These are phyloP conservation scores for Drosophila nebulosa DNA, from an alignment of 1,140 invertebrate species.

Conservation along the genomic window DNA sequence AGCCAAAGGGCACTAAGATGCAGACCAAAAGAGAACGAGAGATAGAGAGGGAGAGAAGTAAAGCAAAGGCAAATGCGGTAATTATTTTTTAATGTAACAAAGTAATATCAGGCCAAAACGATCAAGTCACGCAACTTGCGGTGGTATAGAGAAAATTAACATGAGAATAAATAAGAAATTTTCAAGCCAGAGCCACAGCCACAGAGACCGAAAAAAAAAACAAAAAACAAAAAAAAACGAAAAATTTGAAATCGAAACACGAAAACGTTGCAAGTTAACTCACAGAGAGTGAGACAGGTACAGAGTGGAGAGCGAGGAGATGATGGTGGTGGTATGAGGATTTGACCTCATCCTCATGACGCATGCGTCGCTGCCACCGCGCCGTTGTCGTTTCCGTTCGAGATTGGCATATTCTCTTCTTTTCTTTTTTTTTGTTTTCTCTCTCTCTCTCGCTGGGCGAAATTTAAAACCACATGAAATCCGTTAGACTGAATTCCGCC, in stretches of 20 bases:
- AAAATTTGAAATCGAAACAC: conserved; percentile 65
- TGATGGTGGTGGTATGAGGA: conserved; percentile 19
- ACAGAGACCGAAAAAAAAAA: conserved; percentile 52
- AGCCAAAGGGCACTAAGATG: conserved; percentile 15
- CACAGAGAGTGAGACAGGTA: conserved; percentile 12
- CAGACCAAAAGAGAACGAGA: background rate
- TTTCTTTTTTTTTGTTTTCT: too few species aligned
- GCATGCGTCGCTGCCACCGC: conserved; percentile 21
- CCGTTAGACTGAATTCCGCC: conserved; percentile 28
- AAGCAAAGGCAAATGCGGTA: conserved; percentile 74
- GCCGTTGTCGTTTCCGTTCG: conserved; percentile 37
- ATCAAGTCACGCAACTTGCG: conserved; percentile 75
- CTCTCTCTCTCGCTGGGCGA: conserved; percentile 27
- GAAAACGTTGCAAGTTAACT: conserved; percentile 39
- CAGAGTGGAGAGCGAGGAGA: background rate
- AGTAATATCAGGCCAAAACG: conserved; percentile 80
- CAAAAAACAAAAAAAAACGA: too few species aligned
- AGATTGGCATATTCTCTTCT: conserved; percentile 36
- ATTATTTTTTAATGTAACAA: conserved; percentile 81
- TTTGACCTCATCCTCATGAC: conserved; percentile 40
- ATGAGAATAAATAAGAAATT: conserved; percentile 80
- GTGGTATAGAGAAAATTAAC: conserved; percentile 62
- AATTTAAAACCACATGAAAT: conserved; percentile 32
- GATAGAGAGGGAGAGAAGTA: conserved; percentile 6
- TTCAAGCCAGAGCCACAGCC: conserved; percentile 58